Evolutionary conservation across 2,113 vertebrate genomes (phyloP), one percentile per base, ranked within the genome.

Genomic region (Actenoides hombroni): DNA sequence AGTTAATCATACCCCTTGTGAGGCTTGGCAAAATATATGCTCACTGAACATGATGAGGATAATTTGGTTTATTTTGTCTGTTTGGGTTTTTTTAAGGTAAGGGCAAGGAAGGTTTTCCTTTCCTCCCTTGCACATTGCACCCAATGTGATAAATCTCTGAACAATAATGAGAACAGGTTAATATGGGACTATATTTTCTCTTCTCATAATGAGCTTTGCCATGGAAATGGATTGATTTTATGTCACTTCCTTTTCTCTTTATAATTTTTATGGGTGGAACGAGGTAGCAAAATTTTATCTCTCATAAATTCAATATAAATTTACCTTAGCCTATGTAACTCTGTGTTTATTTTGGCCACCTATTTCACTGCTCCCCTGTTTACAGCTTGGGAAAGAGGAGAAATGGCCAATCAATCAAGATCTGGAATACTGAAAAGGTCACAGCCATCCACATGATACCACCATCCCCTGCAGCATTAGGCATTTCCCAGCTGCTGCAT

Each of bases 181-280:
- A 95, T 82, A 73, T 73, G n/a, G 33, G 85, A 88, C 92, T 90
- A 85, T 86, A 93, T 95, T 97, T 97, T 96, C 74, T 95, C 78
- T 71, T 85, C 53, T 94, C 35, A 64, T 94, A 96, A 86, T 96
- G 82, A 88, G 87, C 68, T 97, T 92, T 83, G 96, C 90, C 94
- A 89, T 94, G 40, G 95, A 95, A 96, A 76, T 87, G 48, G 69
- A 96, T 97, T 91, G 86, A 96, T 96, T 97, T 97, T 94, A 83
- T 97, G 88, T 49, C 75, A 74, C 92, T 95, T 95, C 87, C 65
- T 95, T 92, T 79, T 91, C 48, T 59, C 84, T 95, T 94, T 90
- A 91, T 92, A 96, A 86, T 95, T 97, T 96, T 93, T 96, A 87
- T 92, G 79, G 76, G 90, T 91, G 49, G 92, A 96, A 95, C 5